Percentiles rank a stretch among this genome's conserved stretches.
phyloP scores from a whole-genome alignment of 2,113 vertebrate genomes.

The Lampris megalopsis region DNA sequence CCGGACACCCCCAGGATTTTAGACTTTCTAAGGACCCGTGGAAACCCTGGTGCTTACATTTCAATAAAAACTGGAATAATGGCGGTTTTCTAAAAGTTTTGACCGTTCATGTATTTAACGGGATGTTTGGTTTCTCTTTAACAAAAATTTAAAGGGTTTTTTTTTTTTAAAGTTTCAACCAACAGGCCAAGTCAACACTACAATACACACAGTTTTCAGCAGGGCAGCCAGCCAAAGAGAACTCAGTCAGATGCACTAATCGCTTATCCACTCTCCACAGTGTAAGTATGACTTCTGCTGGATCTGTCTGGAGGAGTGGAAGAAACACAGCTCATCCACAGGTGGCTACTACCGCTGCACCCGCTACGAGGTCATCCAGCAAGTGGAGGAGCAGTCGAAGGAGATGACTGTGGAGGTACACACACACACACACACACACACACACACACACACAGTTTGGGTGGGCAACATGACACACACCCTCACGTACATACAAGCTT shows the following conservation, averaged over 20 bases:
- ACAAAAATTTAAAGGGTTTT: too few relatives aligned
- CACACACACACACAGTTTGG: not conserved
- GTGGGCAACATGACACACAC: not conserved
- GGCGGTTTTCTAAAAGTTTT: too few relatives aligned
- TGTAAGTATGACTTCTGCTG: slow-evolving; percentile 99
- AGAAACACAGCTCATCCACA: slow-evolving; percentile 98
- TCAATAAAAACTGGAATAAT: too few relatives aligned
- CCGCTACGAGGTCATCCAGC: slow-evolving; percentile 97
- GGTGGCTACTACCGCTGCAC: slow-evolving; percentile 98
- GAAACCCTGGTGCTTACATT: too few relatives aligned
- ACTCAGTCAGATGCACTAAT: not conserved
- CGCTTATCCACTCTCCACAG: slow-evolving; percentile 71
- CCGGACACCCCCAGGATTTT: too few relatives aligned
- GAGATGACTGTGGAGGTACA: slow-evolving; percentile 97
- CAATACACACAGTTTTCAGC: slow-evolving; percentile 10
- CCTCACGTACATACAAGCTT: not conserved
- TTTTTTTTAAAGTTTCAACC: too few relatives aligned
- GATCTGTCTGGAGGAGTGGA: slow-evolving; percentile 99
- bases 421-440: slow-evolving; percentile 1
- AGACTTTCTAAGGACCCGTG: too few relatives aligned
- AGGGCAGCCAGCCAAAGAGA: not conserved
- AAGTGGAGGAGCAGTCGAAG: slow-evolving; percentile 97
- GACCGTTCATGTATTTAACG: too few relatives aligned
- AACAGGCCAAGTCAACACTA: too few relatives aligned
- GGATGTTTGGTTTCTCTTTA: too few relatives aligned